These are phyloP conservation scores for Drosophila takahashii DNA, from an alignment of 1,140 invertebrate species.

Conservation along the genomic window DNA sequence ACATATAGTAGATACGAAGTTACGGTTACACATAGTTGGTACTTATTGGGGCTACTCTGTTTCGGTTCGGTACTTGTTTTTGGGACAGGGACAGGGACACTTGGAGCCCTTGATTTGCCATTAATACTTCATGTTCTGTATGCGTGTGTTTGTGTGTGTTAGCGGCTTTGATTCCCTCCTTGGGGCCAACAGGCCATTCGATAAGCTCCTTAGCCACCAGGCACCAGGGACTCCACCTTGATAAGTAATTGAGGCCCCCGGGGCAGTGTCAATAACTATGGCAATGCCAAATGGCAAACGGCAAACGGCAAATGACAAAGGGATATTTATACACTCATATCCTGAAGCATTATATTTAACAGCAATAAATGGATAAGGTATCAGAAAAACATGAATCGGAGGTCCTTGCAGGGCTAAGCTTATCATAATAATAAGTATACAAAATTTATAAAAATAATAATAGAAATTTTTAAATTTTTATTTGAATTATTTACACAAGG, in stretches of 20 bases:
- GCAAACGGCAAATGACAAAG: slow-evolving; percentile 14
- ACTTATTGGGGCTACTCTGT: not conserved
- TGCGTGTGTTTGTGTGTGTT: not conserved
- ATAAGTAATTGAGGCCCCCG: slow-evolving; percentile 46
- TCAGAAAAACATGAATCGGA: not conserved
- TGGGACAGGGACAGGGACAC: not conserved
- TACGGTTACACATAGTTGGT: slow-evolving; percentile 28
- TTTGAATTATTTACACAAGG: no score
- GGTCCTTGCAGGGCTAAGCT: slow-evolving; percentile 1
- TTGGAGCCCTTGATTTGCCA: slow-evolving; percentile 14
- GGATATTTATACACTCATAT: slow-evolving; percentile 11
- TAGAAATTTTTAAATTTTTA: no score
- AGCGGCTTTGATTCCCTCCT: slow-evolving; percentile 4
- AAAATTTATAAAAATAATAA: no score
- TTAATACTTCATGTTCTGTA: slow-evolving; percentile 16
- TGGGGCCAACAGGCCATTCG: slow-evolving; percentile 16
- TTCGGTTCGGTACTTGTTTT: slow-evolving; percentile 1
- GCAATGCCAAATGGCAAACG: slow-evolving; percentile 25
- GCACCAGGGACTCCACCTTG: slow-evolving; percentile 21
- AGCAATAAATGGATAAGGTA: slow-evolving; percentile 9
- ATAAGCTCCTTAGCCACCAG: slow-evolving; percentile 36
- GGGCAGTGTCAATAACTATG: slow-evolving; percentile 26
- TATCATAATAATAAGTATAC: not conserved
- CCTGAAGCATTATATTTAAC: slow-evolving; percentile 19
- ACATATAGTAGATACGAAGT: slow-evolving; percentile 34